Evolutionary conservation across 2,888 invertebrate species (phyloP).

Genomic region (Tetragonula carbonaria): DNA sequence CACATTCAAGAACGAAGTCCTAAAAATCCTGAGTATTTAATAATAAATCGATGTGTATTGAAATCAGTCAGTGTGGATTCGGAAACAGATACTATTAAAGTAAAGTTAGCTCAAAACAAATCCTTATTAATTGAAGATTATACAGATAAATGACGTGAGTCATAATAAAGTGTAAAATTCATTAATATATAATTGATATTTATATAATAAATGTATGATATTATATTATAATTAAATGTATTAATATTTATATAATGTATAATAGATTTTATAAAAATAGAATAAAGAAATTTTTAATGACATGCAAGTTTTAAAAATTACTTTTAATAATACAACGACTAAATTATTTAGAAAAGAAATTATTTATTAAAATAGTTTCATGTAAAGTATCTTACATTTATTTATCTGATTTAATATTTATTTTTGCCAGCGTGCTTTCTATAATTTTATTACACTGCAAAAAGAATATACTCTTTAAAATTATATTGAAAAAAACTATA

Average conservation of each 20-base stretch:
- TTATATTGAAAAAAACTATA: not conserved
- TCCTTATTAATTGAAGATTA: constrained; percentile 91
- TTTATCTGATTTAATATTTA: not conserved
- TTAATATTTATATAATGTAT: not conserved
- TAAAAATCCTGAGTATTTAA: constrained; percentile 88
- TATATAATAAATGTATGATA: not conserved
- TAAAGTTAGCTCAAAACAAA: constrained; percentile 89
- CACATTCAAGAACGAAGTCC: constrained; percentile 88
- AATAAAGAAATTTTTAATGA: not conserved
- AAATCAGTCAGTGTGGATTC: constrained; percentile 85
- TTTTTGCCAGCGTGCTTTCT: constrained; percentile 13
- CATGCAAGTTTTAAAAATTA: not conserved
- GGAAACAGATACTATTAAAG: constrained; percentile 85
- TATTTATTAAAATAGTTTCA: constrained; percentile 8
- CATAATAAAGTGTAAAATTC: constrained; percentile 21
- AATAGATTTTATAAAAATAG: constrained; percentile 3
- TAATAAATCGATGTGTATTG: constrained; percentile 89
- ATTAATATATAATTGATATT: not conserved
- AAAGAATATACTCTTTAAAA: constrained; percentile 23
- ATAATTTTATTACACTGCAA: constrained; percentile 70
- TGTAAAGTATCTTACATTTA: constrained; percentile 1
- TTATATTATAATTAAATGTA: too few species aligned
- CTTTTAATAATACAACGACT: not conserved
- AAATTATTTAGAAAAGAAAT: not conserved
- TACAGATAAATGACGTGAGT: constrained; percentile 84